A percentile compares a stretch with the other conserved stretches of the same genome.
Evolutionary conservation across 2,113 vertebrate species (phyloP).

Genomic region (Hucho hucho): DNA sequence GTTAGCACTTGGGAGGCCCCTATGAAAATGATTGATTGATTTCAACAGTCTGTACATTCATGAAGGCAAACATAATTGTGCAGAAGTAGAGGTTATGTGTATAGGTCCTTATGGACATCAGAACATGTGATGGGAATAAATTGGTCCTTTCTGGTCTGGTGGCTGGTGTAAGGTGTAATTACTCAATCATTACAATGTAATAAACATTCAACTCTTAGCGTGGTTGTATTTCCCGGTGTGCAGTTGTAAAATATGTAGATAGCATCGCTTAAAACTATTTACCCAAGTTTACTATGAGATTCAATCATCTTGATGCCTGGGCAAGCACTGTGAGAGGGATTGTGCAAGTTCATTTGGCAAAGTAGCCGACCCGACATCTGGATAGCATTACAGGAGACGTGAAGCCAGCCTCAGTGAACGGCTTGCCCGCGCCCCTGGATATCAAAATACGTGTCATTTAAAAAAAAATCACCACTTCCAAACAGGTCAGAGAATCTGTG

Average conservation of each 20-base stretch:
- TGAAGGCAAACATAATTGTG: no score
- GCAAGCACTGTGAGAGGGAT: constrained; percentile 62
- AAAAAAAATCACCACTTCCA: constrained; percentile 13
- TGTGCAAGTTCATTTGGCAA: constrained; percentile 80
- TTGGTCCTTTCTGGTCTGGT: not conserved
- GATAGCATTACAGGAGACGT: constrained; percentile 75
- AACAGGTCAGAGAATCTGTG: constrained; percentile 26
- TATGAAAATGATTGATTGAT: no score
- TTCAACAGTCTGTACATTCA: no score
- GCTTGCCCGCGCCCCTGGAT: constrained; percentile 48
- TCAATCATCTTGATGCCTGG: constrained; percentile 68
- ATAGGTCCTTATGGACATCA: not conserved
- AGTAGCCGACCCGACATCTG: constrained; percentile 69
- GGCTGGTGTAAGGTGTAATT: not conserved
- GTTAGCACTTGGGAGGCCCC: no score
- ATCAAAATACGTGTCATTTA: constrained; percentile 71
- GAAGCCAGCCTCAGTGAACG: constrained; percentile 60
- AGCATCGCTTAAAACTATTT: constrained; percentile 37
- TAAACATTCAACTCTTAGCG: not conserved
- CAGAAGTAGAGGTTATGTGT: not conserved
- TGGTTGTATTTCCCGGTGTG: not conserved
- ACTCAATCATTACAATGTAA: not conserved
- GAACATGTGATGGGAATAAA: not conserved
- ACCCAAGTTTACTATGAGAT: constrained; percentile 64
- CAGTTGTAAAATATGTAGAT: constrained; percentile 14